Conservation (phyloP, 2,113 vertebrate species). For the Misgurnus anguillicaudatus region DNA sequence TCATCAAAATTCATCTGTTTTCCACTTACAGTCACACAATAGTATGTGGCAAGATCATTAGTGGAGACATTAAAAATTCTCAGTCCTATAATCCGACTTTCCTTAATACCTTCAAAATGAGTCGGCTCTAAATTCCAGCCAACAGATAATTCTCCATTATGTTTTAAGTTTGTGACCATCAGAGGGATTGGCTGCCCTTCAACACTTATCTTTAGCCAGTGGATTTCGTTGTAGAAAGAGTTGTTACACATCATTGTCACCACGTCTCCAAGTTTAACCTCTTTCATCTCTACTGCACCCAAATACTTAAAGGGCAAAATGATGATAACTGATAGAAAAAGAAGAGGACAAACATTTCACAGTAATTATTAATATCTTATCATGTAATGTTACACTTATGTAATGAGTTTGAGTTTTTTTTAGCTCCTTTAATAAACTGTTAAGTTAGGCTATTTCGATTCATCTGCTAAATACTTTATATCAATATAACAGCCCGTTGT, state of each 20-base stretch:
- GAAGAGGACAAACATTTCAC: background rate
- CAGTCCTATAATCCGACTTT: background rate
- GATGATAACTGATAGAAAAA: constrained; percentile 9
- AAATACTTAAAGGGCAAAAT: background rate
- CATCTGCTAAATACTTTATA: no score
- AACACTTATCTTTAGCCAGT: constrained; percentile 41
- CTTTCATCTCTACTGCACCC: constrained; percentile 1
- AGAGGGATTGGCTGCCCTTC: constrained; percentile 4
- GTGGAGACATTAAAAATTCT: constrained; percentile 2
- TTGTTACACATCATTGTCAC: constrained; percentile 32
- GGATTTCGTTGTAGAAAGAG: constrained; percentile 33
- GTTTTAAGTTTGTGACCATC: constrained; percentile 31
- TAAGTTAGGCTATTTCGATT: no score
- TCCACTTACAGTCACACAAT: constrained; percentile 19
- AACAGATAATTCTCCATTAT: constrained; percentile 14
- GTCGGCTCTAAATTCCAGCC: constrained; percentile 21
- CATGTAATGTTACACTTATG: no score
- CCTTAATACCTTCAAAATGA: constrained; percentile 14
- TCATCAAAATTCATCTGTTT: constrained; percentile 29
- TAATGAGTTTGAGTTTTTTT: no score
- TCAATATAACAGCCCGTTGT: no score
- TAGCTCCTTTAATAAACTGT: background rate
- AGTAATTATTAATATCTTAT: background rate
- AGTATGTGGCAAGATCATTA: constrained; percentile 12
- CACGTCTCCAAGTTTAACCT: constrained; percentile 4